Conservation (phyloP, 23 tunicate species). For the Aplidium turbinatum region DNA sequence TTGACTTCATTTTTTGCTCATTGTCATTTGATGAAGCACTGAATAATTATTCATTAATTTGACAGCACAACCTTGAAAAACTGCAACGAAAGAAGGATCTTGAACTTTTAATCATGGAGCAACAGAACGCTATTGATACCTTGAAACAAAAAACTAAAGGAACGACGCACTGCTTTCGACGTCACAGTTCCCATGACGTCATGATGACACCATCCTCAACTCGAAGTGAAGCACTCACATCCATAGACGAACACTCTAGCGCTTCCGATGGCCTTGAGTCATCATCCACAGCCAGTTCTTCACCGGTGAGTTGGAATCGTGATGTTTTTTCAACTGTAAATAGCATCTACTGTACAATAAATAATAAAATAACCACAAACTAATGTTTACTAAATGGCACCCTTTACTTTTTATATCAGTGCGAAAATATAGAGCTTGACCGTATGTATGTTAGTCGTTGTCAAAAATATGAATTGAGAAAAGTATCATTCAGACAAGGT, state of each 20-base stretch:
- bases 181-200: constrained; percentile 22
- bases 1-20: neutral
- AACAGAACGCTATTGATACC: constrained; percentile 55
- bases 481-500: too few relatives aligned
- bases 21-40: neutral
- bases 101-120: constrained; percentile 73
- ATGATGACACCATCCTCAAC: constrained; percentile 15
- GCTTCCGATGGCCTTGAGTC: constrained; percentile 49
- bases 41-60: neutral
- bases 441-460: too few relatives aligned
- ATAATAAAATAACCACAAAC: too few relatives aligned
- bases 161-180: constrained; percentile 3
- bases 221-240: constrained; percentile 43
- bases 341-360: too few relatives aligned
- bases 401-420: too few relatives aligned
- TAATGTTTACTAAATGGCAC: too few relatives aligned
- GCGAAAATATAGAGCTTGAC: too few relatives aligned
- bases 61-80: constrained; percentile 65
- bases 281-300: constrained; percentile 57
- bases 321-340: too few relatives aligned
- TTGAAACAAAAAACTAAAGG: constrained; percentile 29
- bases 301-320: too few relatives aligned
- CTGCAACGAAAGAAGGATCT: constrained; percentile 65
- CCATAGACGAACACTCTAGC: constrained; percentile 62
- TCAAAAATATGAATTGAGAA: too few relatives aligned